Evolutionary conservation across 2,113 vertebrate genomes (phyloP), one percentile per base, ranked within the genome.

Genomic region (Carlito syrichta): DNA sequence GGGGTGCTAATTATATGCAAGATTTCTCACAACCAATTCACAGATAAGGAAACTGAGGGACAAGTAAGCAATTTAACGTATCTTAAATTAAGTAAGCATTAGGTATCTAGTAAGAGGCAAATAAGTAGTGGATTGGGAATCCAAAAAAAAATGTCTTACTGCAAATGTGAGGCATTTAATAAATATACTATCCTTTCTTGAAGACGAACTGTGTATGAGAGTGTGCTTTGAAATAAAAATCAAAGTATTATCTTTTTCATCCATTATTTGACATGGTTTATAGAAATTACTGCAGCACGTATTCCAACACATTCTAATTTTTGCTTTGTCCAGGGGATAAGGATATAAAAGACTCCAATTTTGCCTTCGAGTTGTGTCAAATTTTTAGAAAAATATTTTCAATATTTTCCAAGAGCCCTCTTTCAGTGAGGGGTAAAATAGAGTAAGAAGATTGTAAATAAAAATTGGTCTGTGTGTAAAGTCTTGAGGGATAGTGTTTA

Each of bases 211-310:
- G 12, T 45, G 0, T 62, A 23, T 43, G 25, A 93, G 1, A 50
- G 6, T 54, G 45, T 69, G 32, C 23, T 89, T 81, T 92, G 40
- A 93, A 96, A 56, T 89, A 71, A 86, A 95, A 74, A 68, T 79
- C 43, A 35, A 79, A 54, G 38, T 35, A 54, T 45, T 35, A 45
- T 68, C 22, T 66, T 81, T 30, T 94, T 52, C n/a, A 82, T 56
- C 20, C 6, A 25, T 8, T 89, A 1, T 68, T 66, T 85, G 60
- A 78, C 27, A 22, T 60, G 62, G 27, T 54, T 88, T 68, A 23
- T 78, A 78, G 60, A 25, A 40, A 23, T 84, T 43, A 30, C 50
- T 54, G 74, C 45, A 66, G 38, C 35, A 74, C 14, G 88, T 96
- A 38, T 1, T 71, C 40, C 76, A 86, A 58, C 17, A 54, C 32